Evolutionary conservation across 1,140 invertebrate genomes (phyloP), one percentile per base, ranked within the genome.

Genomic region (Brachionus plicatilis): DNA sequence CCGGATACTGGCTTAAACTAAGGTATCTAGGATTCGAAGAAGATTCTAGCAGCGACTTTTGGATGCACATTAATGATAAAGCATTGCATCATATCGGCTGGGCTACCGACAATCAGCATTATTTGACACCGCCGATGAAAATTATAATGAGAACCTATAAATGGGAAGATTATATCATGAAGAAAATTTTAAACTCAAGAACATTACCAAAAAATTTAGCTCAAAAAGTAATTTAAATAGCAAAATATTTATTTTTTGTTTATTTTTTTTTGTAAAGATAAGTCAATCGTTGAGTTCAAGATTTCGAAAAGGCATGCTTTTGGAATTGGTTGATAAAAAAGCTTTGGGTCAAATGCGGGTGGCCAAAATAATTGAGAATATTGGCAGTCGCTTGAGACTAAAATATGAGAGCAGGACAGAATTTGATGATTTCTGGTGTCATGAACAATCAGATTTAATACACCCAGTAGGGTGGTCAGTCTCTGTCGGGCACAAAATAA

Each of bases 251-350:
- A 14, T 12, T 33, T 33, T 12, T 27, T 66, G 1, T 66, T 24
- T 72, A 17, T 50, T 6, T 41, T 76, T 72, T 50, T 50, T 43
- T 65, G 4, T 14, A 20, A 29, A 56, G 24, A 56, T 17, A 85
- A 89, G 87, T 86, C 88, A 65, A 75, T 87, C 37, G 89, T 43
- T 72, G 33, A 12, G 9, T 7, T 72, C 68, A 79, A 87, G 87
- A 45, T 87, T 91, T 76, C 90, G 90, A 84, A 91, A 93, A 85
- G 94, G 94, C 47, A 92, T 95, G 86, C 92, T 94, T 88, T 92
- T 98, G 86, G 96, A 98, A 91, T 95, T 97, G 17, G 95, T 98
- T 1, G 95, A 98, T 89, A 97, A 97, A 88, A 96, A 96, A 90
- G 92, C 94, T 86, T 96, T 98, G 86, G 89, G 95, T 8, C 94